These are phyloP conservation scores for Grus americana DNA, from an alignment of 2,113 vertebrate species.

Conservation along the genomic window DNA sequence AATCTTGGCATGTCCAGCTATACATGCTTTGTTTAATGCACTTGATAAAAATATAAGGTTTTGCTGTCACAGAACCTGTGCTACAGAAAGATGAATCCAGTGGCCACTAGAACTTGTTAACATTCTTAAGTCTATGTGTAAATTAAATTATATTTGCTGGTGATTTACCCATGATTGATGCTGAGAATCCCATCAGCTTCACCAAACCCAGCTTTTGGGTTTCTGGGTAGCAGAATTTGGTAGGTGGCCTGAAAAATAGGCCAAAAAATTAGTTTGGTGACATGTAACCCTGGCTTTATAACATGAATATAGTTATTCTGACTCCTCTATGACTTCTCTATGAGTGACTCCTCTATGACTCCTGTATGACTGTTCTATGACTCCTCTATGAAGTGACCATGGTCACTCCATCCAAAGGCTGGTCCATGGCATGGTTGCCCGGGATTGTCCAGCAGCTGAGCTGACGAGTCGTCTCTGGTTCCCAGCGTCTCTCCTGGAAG, in stretches of 20 bases:
- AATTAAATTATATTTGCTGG: not conserved
- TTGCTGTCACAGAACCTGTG: not conserved
- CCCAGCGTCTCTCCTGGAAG: not conserved
- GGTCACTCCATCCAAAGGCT: not conserved
- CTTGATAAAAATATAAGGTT: not conserved
- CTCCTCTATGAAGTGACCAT: not conserved
- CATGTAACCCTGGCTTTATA: not conserved
- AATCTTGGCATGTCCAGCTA: not conserved
- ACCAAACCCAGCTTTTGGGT: not conserved
- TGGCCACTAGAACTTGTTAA: fast-evolving
- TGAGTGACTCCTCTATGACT: not conserved
- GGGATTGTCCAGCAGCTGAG: not conserved
- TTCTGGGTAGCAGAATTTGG: not conserved
- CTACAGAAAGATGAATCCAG: not conserved
- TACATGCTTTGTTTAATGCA: not conserved
- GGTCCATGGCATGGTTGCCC: not conserved
- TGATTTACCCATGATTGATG: not conserved
- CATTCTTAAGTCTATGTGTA: not conserved
- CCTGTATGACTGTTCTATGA: not conserved
- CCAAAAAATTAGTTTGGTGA: not conserved
- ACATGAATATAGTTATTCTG: not conserved
- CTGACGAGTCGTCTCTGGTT: fast-evolving
- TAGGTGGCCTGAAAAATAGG: not conserved
- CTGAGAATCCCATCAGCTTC: not conserved
- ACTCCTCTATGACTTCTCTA: not conserved